Base-by-base conservation (phyloP, 2,797 vertebrate genomes). In the Phrynocephalus forsythii region DNA sequence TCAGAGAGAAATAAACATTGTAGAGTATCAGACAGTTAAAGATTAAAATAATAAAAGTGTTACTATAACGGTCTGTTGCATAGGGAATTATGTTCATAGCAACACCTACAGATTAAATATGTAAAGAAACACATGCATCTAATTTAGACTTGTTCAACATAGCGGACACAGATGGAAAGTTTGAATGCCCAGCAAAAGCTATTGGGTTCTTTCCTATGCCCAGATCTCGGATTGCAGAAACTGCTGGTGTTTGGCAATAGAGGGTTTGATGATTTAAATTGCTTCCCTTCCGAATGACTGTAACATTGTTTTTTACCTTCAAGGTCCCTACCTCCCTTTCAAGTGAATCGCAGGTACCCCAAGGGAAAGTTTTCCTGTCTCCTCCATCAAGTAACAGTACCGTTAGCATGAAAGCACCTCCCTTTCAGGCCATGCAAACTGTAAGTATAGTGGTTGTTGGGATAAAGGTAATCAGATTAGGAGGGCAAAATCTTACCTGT, bases 351-450 rank as follows among this genome's bases (percentile, higher is more conserved):
- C 93, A 95, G 52, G 93, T 96, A 9, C 91, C 96, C 80, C 92
- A 95, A 84, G 96, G 69, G 0, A 96, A 96, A 68, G 93, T 91
- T 56, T 98, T 98, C 94, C 96, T 96, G 73, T 97, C 97, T 22
- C 97, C 98, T 82, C 97, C 98, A 77, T 93, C 96, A 82, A 97
- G 96, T 48, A 96, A 92, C 88, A 94, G 93, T 81, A 92, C 97
- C 87, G 95, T 97, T 81, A 96, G 95, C 78, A 91, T 95, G 84
- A 95, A 93, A 88, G 91, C 97, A 72, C 93, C 97, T 56, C 97
- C 97, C 73, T 98, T 99, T 93, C 97, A 97, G 92, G 96, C 96
- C 93, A 97, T 98, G 93, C 98, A 98, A 91, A 97, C 98, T 78
- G 98, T 98, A 93, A 98, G 98, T 97, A 88, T 79, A 33, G 16